Evolutionary conservation across 1,140 invertebrate species (phyloP).

Genomic region (Hycleus cichorii): DNA sequence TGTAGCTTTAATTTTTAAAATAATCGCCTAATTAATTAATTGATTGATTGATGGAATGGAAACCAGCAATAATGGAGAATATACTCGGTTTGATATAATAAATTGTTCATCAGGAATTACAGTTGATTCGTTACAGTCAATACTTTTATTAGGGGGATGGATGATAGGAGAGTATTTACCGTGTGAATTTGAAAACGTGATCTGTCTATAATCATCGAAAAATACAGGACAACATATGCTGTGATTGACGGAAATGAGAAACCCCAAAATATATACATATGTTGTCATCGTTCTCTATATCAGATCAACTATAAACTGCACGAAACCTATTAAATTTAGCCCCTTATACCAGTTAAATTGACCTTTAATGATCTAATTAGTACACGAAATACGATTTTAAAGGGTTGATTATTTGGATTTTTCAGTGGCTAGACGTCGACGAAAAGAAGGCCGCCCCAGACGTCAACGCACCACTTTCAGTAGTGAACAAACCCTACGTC

Average conservation of each 20-base stretch:
- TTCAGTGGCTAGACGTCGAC: constrained; percentile 72
- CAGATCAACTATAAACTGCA: background rate
- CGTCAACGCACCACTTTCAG: constrained; percentile 92
- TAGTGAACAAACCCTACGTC: constrained; percentile 80
- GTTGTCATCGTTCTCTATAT: constrained; percentile 10
- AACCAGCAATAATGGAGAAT: too few relatives aligned
- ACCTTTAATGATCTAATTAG: background rate
- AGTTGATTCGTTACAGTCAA: constrained; percentile 2
- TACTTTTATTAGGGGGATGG: background rate
- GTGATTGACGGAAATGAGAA: constrained; percentile 24
- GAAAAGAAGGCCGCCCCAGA: constrained; percentile 76
- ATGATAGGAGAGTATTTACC: background rate
- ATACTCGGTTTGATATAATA: too few relatives aligned
- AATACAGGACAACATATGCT: constrained; percentile 16
- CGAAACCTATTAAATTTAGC: too few relatives aligned
- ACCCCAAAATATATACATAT: constrained; percentile 4
- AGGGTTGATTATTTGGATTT: constrained; percentile 6
- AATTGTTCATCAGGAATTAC: background rate
- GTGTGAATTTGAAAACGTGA: constrained; percentile 15
- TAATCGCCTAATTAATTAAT: background rate
- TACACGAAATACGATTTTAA: background rate
- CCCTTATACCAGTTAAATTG: background rate
- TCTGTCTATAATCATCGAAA: background rate
- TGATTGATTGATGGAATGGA: too few relatives aligned
- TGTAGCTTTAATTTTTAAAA: background rate